phyloP scores from a whole-genome alignment of 2,888 invertebrate genomes.

The Timema cristinae region DNA sequence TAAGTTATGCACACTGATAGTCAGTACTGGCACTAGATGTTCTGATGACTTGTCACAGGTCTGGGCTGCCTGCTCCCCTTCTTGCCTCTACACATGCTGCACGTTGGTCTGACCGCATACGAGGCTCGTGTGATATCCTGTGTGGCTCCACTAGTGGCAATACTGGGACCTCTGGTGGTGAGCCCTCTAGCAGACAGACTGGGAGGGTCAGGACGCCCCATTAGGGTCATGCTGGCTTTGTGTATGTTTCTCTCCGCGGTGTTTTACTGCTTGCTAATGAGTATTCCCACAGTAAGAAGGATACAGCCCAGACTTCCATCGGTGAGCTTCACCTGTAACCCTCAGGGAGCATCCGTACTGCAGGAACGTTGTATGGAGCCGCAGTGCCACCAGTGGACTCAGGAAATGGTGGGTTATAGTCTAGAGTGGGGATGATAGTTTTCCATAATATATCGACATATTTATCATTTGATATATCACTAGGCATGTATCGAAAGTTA shows the following conservation, averaged over 20 bases:
- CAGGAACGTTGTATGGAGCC: slow-evolving; percentile 68
- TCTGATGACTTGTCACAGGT: slow-evolving; percentile 49
- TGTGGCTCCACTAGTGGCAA: slow-evolving; percentile 71
- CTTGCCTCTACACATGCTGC: slow-evolving; percentile 72
- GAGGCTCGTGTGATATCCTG: slow-evolving; percentile 76
- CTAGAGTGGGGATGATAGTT: slow-evolving; percentile 38
- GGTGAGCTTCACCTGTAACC: slow-evolving; percentile 69
- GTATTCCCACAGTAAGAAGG: slow-evolving; percentile 63
- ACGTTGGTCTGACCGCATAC: slow-evolving; percentile 65
- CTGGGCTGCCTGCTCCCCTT: slow-evolving; percentile 78
- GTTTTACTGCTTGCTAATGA: slow-evolving; percentile 62
- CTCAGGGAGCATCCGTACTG: slow-evolving; percentile 63
- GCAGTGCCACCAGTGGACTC: slow-evolving; percentile 60
- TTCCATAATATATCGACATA: no score
- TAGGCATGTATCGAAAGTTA: no score
- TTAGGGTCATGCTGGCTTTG: slow-evolving; percentile 64
- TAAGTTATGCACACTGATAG: no score
- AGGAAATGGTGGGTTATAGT: slow-evolving; percentile 52
- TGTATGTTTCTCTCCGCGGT: slow-evolving; percentile 64
- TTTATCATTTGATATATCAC: no score
- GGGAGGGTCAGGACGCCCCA: slow-evolving; percentile 58
- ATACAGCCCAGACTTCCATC: slow-evolving; percentile 57
- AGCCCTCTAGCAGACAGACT: slow-evolving; percentile 75
- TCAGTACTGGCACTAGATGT: no score
- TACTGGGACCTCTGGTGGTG: slow-evolving; percentile 71